Evolutionary conservation across 2,113 vertebrate species (phyloP).

Genomic region (Bubo bubo): DNA sequence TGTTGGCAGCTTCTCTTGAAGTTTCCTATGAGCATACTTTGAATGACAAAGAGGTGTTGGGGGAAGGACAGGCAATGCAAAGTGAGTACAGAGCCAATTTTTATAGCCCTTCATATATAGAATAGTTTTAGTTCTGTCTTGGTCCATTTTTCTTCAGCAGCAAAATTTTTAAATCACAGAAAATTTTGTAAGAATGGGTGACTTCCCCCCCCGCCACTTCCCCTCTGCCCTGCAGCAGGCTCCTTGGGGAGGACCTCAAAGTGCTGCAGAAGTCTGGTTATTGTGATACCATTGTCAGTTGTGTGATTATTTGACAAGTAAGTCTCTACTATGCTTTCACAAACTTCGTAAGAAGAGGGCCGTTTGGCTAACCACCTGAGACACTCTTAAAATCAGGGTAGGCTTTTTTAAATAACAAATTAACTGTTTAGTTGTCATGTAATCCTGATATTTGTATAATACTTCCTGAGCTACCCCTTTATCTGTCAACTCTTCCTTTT

Average conservation of each 20-base stretch:
- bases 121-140: background rate
- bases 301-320: background rate
- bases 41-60: conserved; percentile 5
- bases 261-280: background rate
- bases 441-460: background rate
- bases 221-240: background rate
- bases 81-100: background rate
- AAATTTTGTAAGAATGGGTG: background rate
- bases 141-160: background rate
- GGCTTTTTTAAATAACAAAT: background rate
- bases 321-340: background rate
- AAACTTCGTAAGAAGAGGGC: background rate
- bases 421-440: background rate
- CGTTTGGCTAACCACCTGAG: background rate
- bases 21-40: background rate
- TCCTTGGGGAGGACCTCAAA: background rate
- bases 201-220: background rate
- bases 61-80: background rate
- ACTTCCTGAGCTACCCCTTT: background rate
- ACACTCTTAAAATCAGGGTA: background rate
- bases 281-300: background rate
- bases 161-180: background rate
- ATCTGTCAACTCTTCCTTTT: background rate
- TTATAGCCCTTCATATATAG: background rate
- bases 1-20: conserved; percentile 28